Evolutionary conservation across 2,888 invertebrate species (phyloP).

Genomic region (Encarsia formosa): DNA sequence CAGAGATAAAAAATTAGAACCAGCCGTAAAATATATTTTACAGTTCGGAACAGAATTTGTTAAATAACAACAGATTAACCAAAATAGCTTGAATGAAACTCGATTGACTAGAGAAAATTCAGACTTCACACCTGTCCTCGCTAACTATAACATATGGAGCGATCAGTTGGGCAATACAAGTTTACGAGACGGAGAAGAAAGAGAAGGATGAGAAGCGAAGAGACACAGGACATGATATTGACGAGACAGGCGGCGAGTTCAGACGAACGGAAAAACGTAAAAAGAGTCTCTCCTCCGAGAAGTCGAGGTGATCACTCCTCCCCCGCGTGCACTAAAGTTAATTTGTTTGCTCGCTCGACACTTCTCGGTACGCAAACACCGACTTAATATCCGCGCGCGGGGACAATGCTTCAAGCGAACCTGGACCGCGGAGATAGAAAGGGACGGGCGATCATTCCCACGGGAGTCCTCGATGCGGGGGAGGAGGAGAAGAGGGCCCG

Average conservation of each 20-base stretch:
- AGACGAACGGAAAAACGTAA: neutral
- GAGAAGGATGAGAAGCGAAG: slow-evolving; percentile 5
- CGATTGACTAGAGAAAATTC: too few relatives aligned
- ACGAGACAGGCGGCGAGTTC: too few relatives aligned
- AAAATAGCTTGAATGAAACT: too few relatives aligned
- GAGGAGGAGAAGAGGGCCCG: slow-evolving; percentile 9
- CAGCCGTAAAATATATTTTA: too few relatives aligned
- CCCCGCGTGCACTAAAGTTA: neutral
- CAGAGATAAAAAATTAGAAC: too few relatives aligned
- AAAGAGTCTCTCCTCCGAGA: neutral
- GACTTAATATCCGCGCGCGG: too few relatives aligned
- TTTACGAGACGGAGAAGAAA: neutral
- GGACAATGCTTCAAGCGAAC: slow-evolving; percentile 1
- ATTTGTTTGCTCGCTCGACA: neutral
- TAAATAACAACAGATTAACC: too few relatives aligned
- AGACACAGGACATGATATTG: too few relatives aligned
- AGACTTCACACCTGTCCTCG: too few relatives aligned
- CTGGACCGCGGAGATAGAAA: slow-evolving; percentile 30
- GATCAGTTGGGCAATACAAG: too few relatives aligned
- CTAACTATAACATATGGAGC: too few relatives aligned
- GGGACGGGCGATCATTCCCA: slow-evolving; percentile 45
- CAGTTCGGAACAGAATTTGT: too few relatives aligned
- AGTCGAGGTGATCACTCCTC: slow-evolving; percentile 2
- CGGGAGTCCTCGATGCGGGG: slow-evolving; percentile 33
- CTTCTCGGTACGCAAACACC: slow-evolving; percentile 2